Evolutionary conservation across 2,888 invertebrate species (phyloP).

Genomic region (Athetis lepigone): DNA sequence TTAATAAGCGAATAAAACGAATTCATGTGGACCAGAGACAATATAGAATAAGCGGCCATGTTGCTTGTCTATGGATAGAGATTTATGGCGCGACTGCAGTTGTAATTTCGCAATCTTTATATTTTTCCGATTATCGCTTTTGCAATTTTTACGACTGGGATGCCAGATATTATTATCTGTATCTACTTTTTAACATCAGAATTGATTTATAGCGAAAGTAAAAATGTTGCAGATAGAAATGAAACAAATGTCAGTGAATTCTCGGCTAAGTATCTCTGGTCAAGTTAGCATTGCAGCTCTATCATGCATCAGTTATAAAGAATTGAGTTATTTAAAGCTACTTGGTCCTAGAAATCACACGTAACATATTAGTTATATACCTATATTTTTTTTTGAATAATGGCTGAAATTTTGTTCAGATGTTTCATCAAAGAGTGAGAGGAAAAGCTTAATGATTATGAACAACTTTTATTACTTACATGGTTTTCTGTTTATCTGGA

Average conservation of each 20-base stretch:
- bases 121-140: constrained; percentile 66
- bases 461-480: no score
- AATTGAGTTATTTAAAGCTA: no score
- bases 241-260: constrained; percentile 3
- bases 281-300: no score
- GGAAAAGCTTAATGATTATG: no score
- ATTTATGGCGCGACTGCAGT: constrained; percentile 80
- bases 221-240: constrained; percentile 26
- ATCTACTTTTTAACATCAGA: constrained; percentile 39
- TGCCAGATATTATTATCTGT: constrained; percentile 58
- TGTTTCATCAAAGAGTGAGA: no score
- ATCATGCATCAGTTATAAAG: no score
- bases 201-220: constrained; percentile 41
- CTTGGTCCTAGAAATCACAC: background rate
- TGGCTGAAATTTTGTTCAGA: no score
- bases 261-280: background rate
- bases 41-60: constrained; percentile 85
- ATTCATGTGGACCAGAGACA: constrained; percentile 81
- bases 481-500: no score
- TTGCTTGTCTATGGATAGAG: constrained; percentile 83
- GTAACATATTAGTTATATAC: no score
- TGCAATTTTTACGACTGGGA: constrained; percentile 57
- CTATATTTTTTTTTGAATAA: no score
- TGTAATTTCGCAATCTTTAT: constrained; percentile 80
- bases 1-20: constrained; percentile 68